Evolutionary conservation across 2,888 invertebrate species (phyloP).

Genomic region (Agrochola lychnidis): DNA sequence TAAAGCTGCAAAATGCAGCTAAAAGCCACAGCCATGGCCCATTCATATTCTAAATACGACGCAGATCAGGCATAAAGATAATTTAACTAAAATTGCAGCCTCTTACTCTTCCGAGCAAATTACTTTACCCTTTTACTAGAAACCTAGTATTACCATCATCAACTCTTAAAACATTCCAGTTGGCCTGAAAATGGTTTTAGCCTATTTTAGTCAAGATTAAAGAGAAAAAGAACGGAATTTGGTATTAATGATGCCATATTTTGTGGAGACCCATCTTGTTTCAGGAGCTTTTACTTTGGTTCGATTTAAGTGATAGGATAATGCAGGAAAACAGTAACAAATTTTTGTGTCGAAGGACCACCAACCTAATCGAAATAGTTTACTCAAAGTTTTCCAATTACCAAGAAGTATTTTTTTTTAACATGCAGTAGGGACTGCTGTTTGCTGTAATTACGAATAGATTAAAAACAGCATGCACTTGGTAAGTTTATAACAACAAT

Average conservation of each 20-base stretch:
- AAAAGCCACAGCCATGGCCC: not conserved
- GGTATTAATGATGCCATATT: slow-evolving; percentile 83
- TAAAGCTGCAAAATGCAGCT: not conserved
- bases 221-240: slow-evolving; percentile 73
- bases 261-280: slow-evolving; percentile 79
- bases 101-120: not conserved
- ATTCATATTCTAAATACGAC: not conserved
- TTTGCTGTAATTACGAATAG: not conserved
- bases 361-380: not conserved
- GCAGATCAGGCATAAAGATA: not conserved
- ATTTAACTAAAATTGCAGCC: not conserved
- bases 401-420: not conserved
- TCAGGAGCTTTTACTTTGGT: slow-evolving; percentile 62
- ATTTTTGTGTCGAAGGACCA: not conserved
- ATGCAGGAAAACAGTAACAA: not conserved
- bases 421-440: not conserved
- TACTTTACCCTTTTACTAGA: not conserved
- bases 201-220: slow-evolving; percentile 58
- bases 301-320: slow-evolving; percentile 37
- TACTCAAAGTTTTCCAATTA: not conserved
- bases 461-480: slow-evolving; percentile 14
- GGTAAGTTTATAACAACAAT: not conserved
- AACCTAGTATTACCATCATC: not conserved
- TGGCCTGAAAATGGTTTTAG: slow-evolving; percentile 47
- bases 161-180: slow-evolving; percentile 23